These are phyloP conservation scores for Drosophila rubida DNA, from an alignment of 2,888 invertebrate genomes.

Conservation along the genomic window DNA sequence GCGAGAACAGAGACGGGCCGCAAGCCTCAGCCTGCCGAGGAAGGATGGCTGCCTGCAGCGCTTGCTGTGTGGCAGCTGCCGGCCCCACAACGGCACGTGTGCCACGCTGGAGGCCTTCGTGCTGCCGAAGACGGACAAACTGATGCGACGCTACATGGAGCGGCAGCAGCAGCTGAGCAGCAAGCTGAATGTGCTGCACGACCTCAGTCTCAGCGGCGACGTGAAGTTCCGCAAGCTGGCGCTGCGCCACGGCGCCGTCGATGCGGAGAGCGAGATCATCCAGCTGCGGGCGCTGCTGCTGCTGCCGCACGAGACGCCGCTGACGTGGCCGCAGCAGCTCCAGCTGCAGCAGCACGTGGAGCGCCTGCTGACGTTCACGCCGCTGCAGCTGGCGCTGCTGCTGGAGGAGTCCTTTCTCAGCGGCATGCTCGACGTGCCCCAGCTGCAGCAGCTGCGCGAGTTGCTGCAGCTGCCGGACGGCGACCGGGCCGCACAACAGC, in stretches of 20 bases:
- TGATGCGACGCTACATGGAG: slow-evolving; percentile 8
- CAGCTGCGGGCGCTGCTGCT: slow-evolving; percentile 2
- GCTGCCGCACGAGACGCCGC: not conserved
- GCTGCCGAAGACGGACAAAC: not conserved
- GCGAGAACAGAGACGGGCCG: too few relatives aligned
- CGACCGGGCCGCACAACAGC: not conserved
- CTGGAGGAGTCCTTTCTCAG: slow-evolving; percentile 7
- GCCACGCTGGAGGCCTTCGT: not conserved
- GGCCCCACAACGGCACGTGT: too few relatives aligned
- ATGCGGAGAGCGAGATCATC: slow-evolving; percentile 16
- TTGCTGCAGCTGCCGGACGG: slow-evolving; percentile 6
- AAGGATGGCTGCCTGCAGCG: too few relatives aligned
- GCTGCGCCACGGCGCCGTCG: not conserved
- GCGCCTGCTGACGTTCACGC: not conserved
- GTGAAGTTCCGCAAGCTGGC: not conserved
- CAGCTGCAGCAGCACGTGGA: not conserved
- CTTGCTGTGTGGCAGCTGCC: too few relatives aligned
- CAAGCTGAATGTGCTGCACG: not conserved
- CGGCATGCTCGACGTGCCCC: slow-evolving; percentile 13
- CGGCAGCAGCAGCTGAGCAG: slow-evolving; percentile 12
- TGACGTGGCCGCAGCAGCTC: not conserved
- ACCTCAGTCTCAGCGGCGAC: not conserved
- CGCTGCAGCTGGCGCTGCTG: not conserved
- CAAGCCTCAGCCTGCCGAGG: too few relatives aligned
- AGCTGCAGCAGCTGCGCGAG: slow-evolving; percentile 20